Evolutionary conservation across 2,113 vertebrate species (phyloP).

Genomic region (Psettodes erumei): DNA sequence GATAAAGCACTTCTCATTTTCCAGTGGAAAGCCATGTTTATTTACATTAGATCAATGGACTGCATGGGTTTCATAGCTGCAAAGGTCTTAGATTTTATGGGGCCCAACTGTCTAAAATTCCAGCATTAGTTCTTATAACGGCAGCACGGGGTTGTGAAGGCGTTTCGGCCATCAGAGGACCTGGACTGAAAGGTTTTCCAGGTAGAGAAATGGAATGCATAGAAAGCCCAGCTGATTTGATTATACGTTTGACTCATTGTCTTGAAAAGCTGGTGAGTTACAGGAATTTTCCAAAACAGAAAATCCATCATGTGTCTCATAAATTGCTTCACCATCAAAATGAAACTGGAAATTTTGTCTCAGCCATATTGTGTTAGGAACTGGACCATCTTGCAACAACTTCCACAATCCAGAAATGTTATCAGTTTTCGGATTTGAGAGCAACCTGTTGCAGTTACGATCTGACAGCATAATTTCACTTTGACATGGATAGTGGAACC

Average conservation of each 20-base stretch:
- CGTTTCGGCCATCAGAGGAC: not conserved
- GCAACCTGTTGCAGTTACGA: not conserved
- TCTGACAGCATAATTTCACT: no score
- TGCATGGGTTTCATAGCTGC: not conserved
- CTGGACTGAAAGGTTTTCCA: not conserved
- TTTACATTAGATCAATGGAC: slow-evolving; percentile 1
- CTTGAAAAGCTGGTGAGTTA: not conserved
- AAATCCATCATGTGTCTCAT: not conserved
- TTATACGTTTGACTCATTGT: not conserved
- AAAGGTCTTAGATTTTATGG: not conserved
- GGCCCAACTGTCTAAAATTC: not conserved
- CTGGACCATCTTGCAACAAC: not conserved
- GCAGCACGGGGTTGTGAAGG: not conserved
- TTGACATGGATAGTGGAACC: not conserved
- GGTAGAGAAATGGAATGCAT: not conserved
- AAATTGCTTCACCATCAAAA: not conserved
- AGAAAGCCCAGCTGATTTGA: not conserved
- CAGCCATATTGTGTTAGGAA: not conserved
- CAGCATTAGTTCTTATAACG: not conserved
- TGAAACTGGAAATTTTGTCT: not conserved
- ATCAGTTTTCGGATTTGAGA: not conserved
- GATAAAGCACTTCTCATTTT: slow-evolving; percentile 27
- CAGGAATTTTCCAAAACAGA: not conserved
- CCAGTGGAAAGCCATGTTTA: not conserved
- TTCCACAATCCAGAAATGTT: not conserved